These are phyloP conservation scores for Pavo muticus DNA, from an alignment of 2,113 vertebrate genomes.

Conservation along the genomic window DNA sequence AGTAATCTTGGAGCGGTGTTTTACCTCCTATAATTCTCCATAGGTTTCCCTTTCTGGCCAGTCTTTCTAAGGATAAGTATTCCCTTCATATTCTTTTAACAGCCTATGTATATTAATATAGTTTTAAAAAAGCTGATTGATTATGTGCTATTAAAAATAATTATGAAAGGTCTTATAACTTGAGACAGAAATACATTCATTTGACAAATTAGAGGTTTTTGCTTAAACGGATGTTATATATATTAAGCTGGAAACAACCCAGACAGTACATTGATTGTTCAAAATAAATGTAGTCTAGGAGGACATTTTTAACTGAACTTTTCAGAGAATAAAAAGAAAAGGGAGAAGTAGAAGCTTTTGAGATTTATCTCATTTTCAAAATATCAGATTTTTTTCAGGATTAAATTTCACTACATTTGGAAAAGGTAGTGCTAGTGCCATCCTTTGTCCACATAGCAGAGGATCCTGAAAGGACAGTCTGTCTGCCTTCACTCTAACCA, in stretches of 20 bases:
- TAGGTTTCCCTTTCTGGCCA: neutral
- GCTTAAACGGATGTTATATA: neutral
- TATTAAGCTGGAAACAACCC: constrained; percentile 4
- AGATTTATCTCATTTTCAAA: neutral
- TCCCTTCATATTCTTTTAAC: neutral
- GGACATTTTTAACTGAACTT: neutral
- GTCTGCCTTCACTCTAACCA: neutral
- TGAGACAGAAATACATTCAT: neutral
- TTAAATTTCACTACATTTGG: neutral
- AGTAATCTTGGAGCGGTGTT: neutral
- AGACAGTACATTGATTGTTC: constrained; percentile 11
- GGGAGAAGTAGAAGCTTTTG: neutral
- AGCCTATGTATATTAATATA: neutral
- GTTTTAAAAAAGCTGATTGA: neutral
- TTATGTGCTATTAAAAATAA: constrained; percentile 15
- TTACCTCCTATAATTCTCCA: neutral
- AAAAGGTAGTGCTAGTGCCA: neutral
- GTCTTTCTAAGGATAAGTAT: neutral
- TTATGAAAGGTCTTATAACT: neutral
- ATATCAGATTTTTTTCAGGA: neutral
- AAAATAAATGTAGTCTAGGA: neutral
- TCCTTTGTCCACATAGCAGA: neutral
- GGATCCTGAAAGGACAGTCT: neutral
- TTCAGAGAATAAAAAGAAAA: neutral
- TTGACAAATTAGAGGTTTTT: constrained; percentile 12